A percentile compares a stretch with the other conserved stretches of the same genome.
These are phyloP conservation scores for Porites divaricata DNA, from an alignment of 92 coral and sea anemone genomes.

Conservation along the genomic window DNA sequence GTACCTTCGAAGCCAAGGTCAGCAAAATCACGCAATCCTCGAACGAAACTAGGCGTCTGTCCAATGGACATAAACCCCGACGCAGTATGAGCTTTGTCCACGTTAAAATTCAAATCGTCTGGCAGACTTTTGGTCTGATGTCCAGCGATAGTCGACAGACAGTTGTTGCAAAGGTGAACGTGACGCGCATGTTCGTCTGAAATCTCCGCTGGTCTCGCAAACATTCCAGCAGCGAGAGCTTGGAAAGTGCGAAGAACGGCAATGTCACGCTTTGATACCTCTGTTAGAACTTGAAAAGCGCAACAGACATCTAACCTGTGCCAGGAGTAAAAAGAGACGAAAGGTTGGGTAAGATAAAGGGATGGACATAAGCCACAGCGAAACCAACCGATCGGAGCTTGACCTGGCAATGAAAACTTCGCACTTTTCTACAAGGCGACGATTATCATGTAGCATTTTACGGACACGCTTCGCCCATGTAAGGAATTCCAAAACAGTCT, in stretches of 20 bases:
- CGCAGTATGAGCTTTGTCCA: constrained; percentile 19
- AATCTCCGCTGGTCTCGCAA: constrained; percentile 74
- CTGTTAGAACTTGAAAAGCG: constrained; percentile 85
- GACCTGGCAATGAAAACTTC: neutral
- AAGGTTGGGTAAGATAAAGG: neutral
- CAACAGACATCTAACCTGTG: constrained; percentile 84
- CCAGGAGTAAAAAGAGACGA: neutral
- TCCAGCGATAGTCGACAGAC: constrained; percentile 73
- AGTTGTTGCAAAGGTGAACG: constrained; percentile 73
- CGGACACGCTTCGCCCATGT: too few species aligned
- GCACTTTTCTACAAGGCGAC: neutral
- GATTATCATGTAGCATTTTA: too few species aligned
- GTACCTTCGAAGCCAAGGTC: constrained; percentile 47
- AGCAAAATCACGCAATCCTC: constrained; percentile 82
- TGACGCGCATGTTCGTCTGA: constrained; percentile 86
- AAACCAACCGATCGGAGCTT: neutral
- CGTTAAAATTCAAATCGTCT: neutral
- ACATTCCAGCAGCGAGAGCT: constrained; percentile 81
- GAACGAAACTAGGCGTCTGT: constrained; percentile 85
- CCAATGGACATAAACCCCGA: constrained; percentile 51
- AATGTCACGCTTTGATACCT: constrained; percentile 76
- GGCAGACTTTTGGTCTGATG: constrained; percentile 30
- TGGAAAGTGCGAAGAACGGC: constrained; percentile 84
- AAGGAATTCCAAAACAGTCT: too few species aligned
- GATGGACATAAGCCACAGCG: neutral